Base-by-base conservation (phyloP, 2,888 invertebrate genomes). In the Papilio protenor region DNA sequence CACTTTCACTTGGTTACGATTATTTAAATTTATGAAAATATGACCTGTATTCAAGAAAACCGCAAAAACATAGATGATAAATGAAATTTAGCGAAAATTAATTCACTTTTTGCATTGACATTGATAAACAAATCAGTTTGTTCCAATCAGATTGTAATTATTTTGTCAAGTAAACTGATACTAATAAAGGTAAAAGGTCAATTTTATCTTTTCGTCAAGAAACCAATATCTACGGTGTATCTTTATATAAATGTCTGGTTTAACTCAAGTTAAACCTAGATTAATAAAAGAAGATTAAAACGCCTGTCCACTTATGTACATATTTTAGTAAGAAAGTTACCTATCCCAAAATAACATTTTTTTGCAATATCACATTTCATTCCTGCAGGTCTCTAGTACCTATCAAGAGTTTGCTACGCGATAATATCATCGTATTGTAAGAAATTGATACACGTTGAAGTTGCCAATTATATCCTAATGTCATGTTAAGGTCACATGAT, bases 401-500 rank as follows among this genome's bases (percentile, higher is more conserved):
- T 21, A 59, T 3, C 23, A 23, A 59, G 21, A 21, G 23, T 18
- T 64, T 64, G 18, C 18, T 64, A 40, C n/a, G 23, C 45, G 4
- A 66, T 23, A 18, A 2, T 66, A 66, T 1, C 40, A 45, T 66
- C 11, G n/a, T 40, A 69, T 69, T 45, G 5, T 69, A 21, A n/a
- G 12, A 12, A 40, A 69, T 45, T 45, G 45, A 69, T 45, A 12
- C 45, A 69, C 11, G 40, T 21, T 69, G 21, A 45, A 45, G 21
- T 69, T 66, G 40, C 40, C 66, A 69, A 45, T 69, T 45, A 69
- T 1, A 66, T 66, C 2, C n/a, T 69, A 12, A 69, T 69, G 45
- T 45, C n/a, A 40, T 33, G 61, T 33, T 45, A 40, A 75, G 75
- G 45, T 57, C 23, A 59, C 23, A 69, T 12, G 21, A 40, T 45